A percentile compares a stretch with the other conserved stretches of the same genome.
Evolutionary conservation across 2,113 vertebrate species (phyloP).

Genomic region (Crotalus helleri): DNA sequence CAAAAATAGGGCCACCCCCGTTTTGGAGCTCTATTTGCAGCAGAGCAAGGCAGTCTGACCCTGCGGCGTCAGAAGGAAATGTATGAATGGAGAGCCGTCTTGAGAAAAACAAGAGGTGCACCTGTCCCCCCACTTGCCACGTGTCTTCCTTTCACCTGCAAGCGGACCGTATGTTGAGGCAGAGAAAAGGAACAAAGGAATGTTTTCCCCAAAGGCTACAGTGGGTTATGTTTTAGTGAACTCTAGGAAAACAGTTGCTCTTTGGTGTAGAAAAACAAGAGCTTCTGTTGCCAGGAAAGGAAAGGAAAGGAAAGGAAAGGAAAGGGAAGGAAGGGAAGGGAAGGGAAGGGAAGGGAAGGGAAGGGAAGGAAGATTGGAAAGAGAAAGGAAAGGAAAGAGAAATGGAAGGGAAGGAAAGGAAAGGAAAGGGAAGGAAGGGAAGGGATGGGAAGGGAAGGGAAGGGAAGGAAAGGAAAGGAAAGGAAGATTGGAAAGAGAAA

Average conservation of each 20-base stretch:
- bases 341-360: too few relatives aligned
- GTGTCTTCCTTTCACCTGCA: neutral
- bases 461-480: too few relatives aligned
- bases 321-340: too few relatives aligned
- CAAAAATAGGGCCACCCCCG: constrained; percentile 57
- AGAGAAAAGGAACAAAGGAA: neutral
- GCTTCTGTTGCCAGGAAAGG: neutral
- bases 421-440: neutral
- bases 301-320: neutral
- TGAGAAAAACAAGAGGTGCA: neutral
- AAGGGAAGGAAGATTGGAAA: too few relatives aligned
- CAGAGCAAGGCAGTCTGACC: neutral
- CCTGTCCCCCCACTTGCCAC: neutral
- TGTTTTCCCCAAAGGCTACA: neutral
- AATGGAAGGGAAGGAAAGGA: too few relatives aligned
- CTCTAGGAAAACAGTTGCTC: neutral
- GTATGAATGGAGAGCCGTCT: neutral
- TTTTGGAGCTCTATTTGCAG: neutral
- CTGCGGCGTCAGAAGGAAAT: neutral
- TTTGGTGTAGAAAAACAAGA: neutral
- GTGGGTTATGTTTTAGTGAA: neutral
- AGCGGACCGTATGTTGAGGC: neutral
- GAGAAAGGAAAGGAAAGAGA: too few relatives aligned
- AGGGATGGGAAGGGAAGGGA: too few relatives aligned
- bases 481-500: too few relatives aligned